A percentile compares a stretch with the other conserved stretches of the same genome.
Conservation (phyloP, 2,888 invertebrate species). For the Megaustenia siamemsis region DNA sequence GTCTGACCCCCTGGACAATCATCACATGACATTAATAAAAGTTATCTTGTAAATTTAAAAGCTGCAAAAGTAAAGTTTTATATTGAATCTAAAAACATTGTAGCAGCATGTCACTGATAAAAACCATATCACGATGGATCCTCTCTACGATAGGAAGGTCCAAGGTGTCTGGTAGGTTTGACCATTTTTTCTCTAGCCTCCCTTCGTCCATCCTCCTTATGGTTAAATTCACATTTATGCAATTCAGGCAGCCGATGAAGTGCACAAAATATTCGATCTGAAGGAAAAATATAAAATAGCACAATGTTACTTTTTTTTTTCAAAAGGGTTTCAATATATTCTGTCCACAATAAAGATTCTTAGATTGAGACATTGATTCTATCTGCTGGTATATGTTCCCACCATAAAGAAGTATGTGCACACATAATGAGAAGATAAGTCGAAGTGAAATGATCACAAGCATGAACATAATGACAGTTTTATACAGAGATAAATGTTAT, state of each 20-base stretch:
- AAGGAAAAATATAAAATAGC: conserved; percentile 45
- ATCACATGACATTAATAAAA: conserved; percentile 15
- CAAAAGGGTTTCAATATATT: too few species aligned
- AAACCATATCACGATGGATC: conserved; percentile 68
- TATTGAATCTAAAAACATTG: conserved; percentile 26
- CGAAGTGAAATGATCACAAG: too few species aligned
- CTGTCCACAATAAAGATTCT: too few species aligned
- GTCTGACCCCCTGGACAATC: neutral
- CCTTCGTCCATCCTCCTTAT: conserved; percentile 78
- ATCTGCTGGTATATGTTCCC: too few species aligned
- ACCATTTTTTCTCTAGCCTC: conserved; percentile 79
- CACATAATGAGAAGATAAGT: too few species aligned
- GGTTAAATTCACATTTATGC: conserved; percentile 78
- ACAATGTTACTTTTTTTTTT: neutral
- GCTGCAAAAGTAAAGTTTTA: conserved; percentile 11
- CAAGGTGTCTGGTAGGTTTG: conserved; percentile 78
- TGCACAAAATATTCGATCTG: conserved; percentile 78
- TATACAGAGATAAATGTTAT: too few species aligned
- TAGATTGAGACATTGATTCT: too few species aligned
- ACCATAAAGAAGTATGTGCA: too few species aligned
- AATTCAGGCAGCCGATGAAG: conserved; percentile 78
- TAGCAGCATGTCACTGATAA: neutral
- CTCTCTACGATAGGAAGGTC: conserved; percentile 74
- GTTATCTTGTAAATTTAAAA: conserved; percentile 11
- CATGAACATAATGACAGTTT: too few species aligned